Evolutionary conservation across 2,888 invertebrate genomes (phyloP).

Genomic region (Mesorhabditis spiculigera): DNA sequence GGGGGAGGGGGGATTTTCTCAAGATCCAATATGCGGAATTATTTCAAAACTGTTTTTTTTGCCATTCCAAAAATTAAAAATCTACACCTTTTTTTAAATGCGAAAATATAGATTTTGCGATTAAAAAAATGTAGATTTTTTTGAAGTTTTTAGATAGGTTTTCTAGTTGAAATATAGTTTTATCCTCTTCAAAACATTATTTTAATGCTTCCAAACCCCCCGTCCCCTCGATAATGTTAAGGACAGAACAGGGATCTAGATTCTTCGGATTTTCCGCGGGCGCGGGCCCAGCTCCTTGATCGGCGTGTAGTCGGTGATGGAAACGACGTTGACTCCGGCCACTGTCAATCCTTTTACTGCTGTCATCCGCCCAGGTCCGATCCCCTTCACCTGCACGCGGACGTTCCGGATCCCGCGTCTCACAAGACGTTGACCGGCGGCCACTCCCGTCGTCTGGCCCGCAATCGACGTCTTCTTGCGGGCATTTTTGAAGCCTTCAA

Average conservation of each 20-base stretch:
- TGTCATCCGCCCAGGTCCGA: conserved; percentile 67
- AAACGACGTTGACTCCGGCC: conserved; percentile 83
- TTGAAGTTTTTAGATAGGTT: too few relatives aligned
- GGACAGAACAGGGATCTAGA: conserved; percentile 65
- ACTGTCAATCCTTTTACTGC: conserved; percentile 88
- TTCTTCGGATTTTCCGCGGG: conserved; percentile 77
- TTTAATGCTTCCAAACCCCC: too few relatives aligned
- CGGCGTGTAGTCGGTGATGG: conserved; percentile 84
- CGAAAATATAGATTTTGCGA: too few relatives aligned
- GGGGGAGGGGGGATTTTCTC: too few relatives aligned
- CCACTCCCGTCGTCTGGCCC: conserved; percentile 83
- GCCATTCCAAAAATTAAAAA: too few relatives aligned
- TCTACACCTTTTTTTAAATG: too few relatives aligned
- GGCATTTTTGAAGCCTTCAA: conserved; percentile 90
- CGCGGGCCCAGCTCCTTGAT: conserved; percentile 76
- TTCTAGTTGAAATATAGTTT: too few relatives aligned
- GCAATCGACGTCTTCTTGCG: conserved; percentile 94
- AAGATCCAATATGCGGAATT: too few relatives aligned
- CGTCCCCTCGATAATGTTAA: background rate
- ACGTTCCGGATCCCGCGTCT: conserved; percentile 58
- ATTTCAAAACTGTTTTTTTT: too few relatives aligned
- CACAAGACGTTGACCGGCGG: conserved; percentile 66
- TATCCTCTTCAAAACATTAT: too few relatives aligned
- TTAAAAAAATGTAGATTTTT: too few relatives aligned
- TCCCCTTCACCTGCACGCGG: conserved; percentile 57